phyloP scores from a whole-genome alignment of 1,140 invertebrate genomes.

The Bombyx mori region DNA sequence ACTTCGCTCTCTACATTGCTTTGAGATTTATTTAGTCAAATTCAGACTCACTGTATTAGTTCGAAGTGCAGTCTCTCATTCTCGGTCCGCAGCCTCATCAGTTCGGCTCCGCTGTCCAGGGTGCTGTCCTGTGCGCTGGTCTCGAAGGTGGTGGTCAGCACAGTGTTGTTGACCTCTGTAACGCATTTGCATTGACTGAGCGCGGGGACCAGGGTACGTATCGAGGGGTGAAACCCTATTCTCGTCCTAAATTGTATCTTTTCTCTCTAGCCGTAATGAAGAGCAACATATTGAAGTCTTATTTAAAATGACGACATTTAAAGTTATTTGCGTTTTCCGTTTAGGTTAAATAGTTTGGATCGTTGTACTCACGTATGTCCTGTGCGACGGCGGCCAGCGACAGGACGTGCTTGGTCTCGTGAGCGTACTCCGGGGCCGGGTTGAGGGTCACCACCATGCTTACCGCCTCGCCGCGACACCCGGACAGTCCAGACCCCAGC shows the following conservation, averaged over 20 bases:
- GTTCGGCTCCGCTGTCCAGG: conserved; percentile 19
- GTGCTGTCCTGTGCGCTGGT: conserved; percentile 33
- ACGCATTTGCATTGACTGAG: conserved; percentile 3
- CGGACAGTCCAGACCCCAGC: conserved; percentile 48
- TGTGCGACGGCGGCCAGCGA: conserved; percentile 47
- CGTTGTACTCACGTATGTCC: conserved; percentile 46
- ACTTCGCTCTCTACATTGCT: no score
- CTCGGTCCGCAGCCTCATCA: conserved; percentile 37
- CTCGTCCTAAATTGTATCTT: no score
- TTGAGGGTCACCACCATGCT: conserved; percentile 60
- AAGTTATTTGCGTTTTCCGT: no score
- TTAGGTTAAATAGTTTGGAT: no score
- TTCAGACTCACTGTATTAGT: conserved; percentile 37
- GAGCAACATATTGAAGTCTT: no score
- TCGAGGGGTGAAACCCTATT: no score
- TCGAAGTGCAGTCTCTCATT: conserved; percentile 54
- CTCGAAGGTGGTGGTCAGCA: conserved; percentile 29
- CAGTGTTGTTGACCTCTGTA: conserved; percentile 52
- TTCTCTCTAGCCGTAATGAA: no score
- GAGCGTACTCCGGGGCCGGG: conserved; percentile 37
- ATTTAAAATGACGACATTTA: no score
- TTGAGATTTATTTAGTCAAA: no score
- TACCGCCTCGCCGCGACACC: conserved; percentile 43
- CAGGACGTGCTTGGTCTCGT: conserved; percentile 48
- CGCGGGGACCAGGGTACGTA: no score